Evolutionary conservation across 2,888 invertebrate species (phyloP), one percentile per base, ranked within the genome.

Genomic region (Caenorhabditis virilis): DNA sequence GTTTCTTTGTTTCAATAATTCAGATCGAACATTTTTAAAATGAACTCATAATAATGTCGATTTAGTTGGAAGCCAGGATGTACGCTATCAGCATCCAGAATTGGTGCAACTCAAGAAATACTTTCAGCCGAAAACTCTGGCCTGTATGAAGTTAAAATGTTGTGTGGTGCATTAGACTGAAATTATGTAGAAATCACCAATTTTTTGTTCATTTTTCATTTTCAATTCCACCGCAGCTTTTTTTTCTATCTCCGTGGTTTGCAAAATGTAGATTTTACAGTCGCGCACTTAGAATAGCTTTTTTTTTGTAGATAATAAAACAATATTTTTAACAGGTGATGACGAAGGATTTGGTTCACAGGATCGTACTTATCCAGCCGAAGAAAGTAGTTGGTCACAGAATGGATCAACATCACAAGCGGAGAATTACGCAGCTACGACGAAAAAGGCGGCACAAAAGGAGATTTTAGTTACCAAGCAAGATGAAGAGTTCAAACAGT

Each of bases 31-130:
- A 13, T 13, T 30, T 30, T 13, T 9, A 30, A 30, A 30, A 30
- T 30, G 30, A 9, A 30, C 13, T 9, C 13, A 13, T 38, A 16
- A 36, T n/a, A 39, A 39, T 20, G 13, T 3, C 11, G 5, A n/a
- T 63, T 63, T 47, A 63, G 62, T 53, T 48, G 62, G 49, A 30
- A 63, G 62, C 25, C 62, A 63, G 49, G 62, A 63, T 57, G 62
- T 63, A 30, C 56, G 62, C 38, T 57, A 49, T 48, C 61, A 51
- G 26, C 61, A 62, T 33, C 61, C 61, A 11, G 61, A 62, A 33
- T 41, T 55, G 61, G 61, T 62, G 30, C 61, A 62, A 41, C 55
- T 56, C 61, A 62, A 56, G 46, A 54, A 61, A 39, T 54, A 47
- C 33, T 54, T 61, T 51, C 7, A n/a, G n/a, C n/a, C n/a, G n/a